A percentile compares a stretch with the other conserved stretches of the same genome.
Conservation (phyloP, 1,140 invertebrate species). For the Callitettix versicolor region DNA sequence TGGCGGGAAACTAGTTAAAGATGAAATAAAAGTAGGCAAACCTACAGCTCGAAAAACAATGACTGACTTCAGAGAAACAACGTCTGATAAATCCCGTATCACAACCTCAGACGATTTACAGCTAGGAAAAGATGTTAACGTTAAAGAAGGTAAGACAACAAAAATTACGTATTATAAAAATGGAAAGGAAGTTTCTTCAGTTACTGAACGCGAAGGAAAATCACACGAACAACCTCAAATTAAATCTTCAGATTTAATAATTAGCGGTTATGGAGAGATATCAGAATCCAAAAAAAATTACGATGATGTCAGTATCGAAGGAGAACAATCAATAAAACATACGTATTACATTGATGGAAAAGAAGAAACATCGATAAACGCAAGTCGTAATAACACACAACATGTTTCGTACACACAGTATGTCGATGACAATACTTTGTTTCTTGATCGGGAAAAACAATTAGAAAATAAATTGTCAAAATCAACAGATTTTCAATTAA, state of each 20-base stretch:
- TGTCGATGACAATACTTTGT: too few species aligned
- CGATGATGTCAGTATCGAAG: background rate
- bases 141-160: background rate
- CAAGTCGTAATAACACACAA: background rate
- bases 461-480: background rate
- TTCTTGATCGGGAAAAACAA: background rate
- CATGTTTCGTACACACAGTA: background rate
- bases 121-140: background rate
- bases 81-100: too few species aligned
- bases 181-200: background rate
- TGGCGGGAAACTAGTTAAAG: conserved; percentile 16
- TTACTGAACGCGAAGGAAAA: conserved; percentile 2
- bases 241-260: background rate
- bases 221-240: background rate
- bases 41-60: too few species aligned
- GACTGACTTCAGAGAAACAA: too few species aligned
- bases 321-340: background rate
- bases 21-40: background rate
- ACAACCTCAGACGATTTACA: too few species aligned
- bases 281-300: background rate
- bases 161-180: background rate
- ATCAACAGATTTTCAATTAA: too few species aligned
- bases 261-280: too few species aligned
- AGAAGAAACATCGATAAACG: background rate
- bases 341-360: background rate